These are phyloP conservation scores for Pseudorasbora parva DNA, from an alignment of 2,113 vertebrate genomes.

Conservation along the genomic window DNA sequence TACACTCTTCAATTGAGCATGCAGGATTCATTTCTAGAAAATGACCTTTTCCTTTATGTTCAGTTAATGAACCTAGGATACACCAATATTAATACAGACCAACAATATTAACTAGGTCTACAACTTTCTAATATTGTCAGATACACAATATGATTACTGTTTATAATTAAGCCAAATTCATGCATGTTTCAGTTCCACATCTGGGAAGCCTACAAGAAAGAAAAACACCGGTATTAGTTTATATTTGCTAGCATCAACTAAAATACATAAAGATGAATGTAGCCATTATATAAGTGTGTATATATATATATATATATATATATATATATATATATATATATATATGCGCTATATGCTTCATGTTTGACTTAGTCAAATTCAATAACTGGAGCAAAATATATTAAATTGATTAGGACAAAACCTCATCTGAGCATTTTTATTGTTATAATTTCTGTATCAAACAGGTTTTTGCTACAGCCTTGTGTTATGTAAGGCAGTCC, in stretches of 20 bases:
- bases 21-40: not conserved
- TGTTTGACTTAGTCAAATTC: no score
- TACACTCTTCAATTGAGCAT: no score
- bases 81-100: not conserved
- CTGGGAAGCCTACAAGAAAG: not conserved
- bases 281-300: not conserved
- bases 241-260: no score
- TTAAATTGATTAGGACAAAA: not conserved
- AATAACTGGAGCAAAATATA: not conserved
- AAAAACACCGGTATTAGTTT: no score
- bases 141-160: not conserved
- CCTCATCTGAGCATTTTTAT: not conserved
- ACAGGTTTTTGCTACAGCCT: not conserved
- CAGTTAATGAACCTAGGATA: not conserved
- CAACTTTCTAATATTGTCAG: not conserved
- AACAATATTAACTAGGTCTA: not conserved
- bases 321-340: no score
- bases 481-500: constrained; percentile 7
- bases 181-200: not conserved
- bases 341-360: no score
- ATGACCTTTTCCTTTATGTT: not conserved
- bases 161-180: not conserved
- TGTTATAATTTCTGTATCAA: not conserved
- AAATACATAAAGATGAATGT: not conserved
- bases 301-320: no score